Base-by-base conservation (phyloP, 2,888 invertebrate species). In the Himalopsyche kuldschensis region DNA sequence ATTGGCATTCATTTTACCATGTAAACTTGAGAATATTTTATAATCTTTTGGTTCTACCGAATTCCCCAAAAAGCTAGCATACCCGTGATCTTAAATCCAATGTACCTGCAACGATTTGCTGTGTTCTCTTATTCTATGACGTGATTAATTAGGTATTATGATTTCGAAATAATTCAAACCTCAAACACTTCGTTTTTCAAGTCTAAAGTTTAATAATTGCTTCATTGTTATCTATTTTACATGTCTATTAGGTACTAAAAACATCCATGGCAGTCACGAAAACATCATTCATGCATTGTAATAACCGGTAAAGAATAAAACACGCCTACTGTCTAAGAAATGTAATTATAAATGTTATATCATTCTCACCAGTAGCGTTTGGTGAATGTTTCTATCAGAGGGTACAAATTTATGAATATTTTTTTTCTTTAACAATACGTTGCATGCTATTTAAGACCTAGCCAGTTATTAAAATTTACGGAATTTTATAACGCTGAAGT, bases 161-260 rank as follows among this genome's bases (percentile, higher is more conserved):
- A 20, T 55, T 20, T n/a, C 6, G 55, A 55, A 55, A 55, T 55
- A 55, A 55, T 20, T 55, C 55, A 55, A 55, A 2, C 6, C 55
- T 55, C 55, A 55, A 55, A 20, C 55, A n/a, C 20, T 55, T 55
- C 15, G 41, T 55, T 55, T 55, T 24, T 55, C 20, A n/a, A 20
- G 6, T 55, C 55, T 55, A 20, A 55, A 55, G 55, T 55, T 55
- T 55, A 55, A 55, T 78, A 78, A 78, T 78, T 24, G 78, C 78
- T 78, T 78, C 78, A 78, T 78, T 78, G 78, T 78, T 78, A 47
- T 48, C 47, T 17, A 47, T 47, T 24, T 78, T 20, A 78, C 78
- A 47, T 47, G 48, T 78, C 78, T 46, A 78, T 78, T 78, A 77
- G 35, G 55, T 55, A 55, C 55, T 55, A 55, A 55, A 55, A 55